Evolutionary conservation across 2,888 invertebrate genomes (phyloP).

Genomic region (Chrysina gloriosa): DNA sequence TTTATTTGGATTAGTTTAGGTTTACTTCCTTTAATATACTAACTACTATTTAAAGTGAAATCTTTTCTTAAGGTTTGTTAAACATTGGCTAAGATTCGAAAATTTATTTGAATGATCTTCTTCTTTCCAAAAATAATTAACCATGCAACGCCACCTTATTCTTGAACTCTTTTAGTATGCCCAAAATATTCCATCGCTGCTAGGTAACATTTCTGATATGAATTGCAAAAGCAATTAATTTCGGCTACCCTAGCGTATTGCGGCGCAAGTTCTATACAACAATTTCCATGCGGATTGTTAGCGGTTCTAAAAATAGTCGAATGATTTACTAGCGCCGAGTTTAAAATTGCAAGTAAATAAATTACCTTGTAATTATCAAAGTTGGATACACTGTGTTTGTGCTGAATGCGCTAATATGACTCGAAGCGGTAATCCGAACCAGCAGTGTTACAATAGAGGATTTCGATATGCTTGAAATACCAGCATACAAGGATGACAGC

Average conservation of each 20-base stretch:
- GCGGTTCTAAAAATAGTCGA: neutral
- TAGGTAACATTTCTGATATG: too few species aligned
- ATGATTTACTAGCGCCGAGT: neutral
- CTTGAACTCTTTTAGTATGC: too few species aligned
- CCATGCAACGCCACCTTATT: too few species aligned
- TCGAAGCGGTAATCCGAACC: neutral
- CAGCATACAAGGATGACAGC: neutral
- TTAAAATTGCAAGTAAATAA: neutral
- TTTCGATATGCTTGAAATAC: slow-evolving; percentile 11
- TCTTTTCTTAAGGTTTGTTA: too few species aligned
- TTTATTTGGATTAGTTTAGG: too few species aligned
- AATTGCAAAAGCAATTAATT: neutral
- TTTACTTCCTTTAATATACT: too few species aligned
- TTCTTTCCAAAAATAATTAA: too few species aligned
- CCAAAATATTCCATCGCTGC: too few species aligned
- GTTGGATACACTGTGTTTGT: neutral
- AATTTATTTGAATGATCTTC: too few species aligned
- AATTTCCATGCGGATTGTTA: neutral
- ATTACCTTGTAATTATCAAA: slow-evolving; percentile 3
- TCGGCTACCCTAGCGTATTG: neutral
- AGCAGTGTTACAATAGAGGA: neutral
- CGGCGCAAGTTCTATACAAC: neutral
- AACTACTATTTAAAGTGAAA: too few species aligned
- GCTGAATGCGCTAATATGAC: neutral
- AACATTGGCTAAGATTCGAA: too few species aligned